A percentile compares a stretch with the other conserved stretches of the same genome.
Evolutionary conservation across 2,888 invertebrate genomes (phyloP).

Genomic region (Tenthredo scrophulariae): DNA sequence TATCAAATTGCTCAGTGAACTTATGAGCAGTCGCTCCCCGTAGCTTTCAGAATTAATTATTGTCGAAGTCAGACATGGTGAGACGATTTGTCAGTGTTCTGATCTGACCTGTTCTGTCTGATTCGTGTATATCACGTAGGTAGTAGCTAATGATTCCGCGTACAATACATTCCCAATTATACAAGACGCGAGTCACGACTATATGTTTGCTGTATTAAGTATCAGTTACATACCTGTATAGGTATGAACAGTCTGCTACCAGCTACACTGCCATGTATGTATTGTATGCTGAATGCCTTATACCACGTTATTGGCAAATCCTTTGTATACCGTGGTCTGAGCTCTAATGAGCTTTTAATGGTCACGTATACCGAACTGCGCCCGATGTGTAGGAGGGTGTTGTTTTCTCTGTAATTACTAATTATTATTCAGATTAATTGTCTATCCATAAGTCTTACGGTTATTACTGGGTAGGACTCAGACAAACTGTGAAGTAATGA

Average conservation of each 20-base stretch:
- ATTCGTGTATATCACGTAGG: neutral
- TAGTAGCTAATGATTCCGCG: neutral
- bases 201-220: slow-evolving; percentile 9
- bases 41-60: no score
- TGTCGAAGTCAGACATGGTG: neutral
- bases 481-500: neutral
- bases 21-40: no score
- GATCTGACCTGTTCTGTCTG: neutral
- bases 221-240: neutral
- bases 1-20: no score
- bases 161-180: neutral
- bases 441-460: slow-evolving; percentile 1
- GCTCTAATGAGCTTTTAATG: slow-evolving; percentile 50
- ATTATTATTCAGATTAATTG: slow-evolving; percentile 52
- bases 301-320: slow-evolving; percentile 38
- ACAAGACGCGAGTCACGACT: neutral
- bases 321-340: slow-evolving; percentile 15
- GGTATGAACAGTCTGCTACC: neutral
- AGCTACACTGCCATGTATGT: neutral
- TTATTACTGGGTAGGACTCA: neutral
- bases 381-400: slow-evolving; percentile 44
- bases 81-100: neutral
- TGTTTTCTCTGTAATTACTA: slow-evolving; percentile 37
- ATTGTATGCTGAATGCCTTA: neutral
- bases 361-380: slow-evolving; percentile 30